Percentiles rank a stretch among this genome's conserved stretches.
Evolutionary conservation across 2,888 invertebrate genomes (phyloP).

Genomic region (Drosophila longiperda): DNA sequence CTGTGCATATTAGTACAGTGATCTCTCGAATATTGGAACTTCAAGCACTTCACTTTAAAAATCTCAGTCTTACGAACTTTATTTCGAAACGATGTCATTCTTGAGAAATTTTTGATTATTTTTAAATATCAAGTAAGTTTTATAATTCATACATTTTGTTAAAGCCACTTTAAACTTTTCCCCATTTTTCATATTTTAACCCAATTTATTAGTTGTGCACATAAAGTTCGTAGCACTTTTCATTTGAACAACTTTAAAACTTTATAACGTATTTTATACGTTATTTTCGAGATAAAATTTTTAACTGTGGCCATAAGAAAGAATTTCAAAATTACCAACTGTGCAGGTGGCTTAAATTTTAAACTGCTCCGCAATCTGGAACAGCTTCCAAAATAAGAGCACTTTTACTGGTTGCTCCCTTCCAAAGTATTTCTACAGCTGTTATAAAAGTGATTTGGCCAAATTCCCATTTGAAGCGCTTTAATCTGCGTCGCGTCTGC

Average conservation of each 20-base stretch:
- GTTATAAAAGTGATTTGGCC: slow-evolving; percentile 3
- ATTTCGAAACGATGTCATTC: background rate
- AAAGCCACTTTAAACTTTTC: background rate
- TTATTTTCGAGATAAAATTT: slow-evolving; percentile 1
- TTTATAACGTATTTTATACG: slow-evolving; percentile 6
- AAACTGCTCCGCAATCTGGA: background rate
- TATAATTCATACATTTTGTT: background rate
- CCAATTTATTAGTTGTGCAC: slow-evolving; percentile 3
- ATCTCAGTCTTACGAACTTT: background rate
- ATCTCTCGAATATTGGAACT: background rate
- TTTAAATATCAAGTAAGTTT: background rate
- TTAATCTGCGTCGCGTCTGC: slow-evolving; percentile 16
- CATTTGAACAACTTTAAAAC: background rate
- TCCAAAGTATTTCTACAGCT: background rate
- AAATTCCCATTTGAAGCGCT: slow-evolving; percentile 19
- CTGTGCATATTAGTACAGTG: slow-evolving; percentile 7
- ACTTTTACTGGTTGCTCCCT: background rate
- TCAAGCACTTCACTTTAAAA: background rate
- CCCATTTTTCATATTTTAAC: background rate
- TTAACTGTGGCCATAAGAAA: slow-evolving; percentile 6
- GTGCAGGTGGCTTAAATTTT: slow-evolving; percentile 4
- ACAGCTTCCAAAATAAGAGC: background rate
- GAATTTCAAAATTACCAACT: slow-evolving; percentile 2
- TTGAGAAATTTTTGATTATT: background rate
- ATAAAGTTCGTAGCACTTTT: slow-evolving; percentile 2